Base-by-base conservation (phyloP, 2,113 vertebrate genomes). In the Mohoua ochrocephala region DNA sequence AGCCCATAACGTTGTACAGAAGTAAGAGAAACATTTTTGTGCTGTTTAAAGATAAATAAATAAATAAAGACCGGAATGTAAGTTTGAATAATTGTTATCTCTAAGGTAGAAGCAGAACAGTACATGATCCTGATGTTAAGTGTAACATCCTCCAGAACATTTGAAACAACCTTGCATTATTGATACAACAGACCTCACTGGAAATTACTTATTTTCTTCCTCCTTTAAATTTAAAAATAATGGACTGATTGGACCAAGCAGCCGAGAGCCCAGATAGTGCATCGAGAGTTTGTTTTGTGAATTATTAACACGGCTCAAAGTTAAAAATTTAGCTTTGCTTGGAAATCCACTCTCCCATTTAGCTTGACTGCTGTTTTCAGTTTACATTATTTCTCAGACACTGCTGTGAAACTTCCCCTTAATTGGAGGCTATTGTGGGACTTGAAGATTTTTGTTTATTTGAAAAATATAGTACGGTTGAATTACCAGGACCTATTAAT, bases 381-480 rank as follows among this genome's bases (percentile, higher is more conserved):
- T 96, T 94, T 94, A 95, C 80, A 94, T 92, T 96, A 92, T 94
- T 95, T 93, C 95, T 95, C 28, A 81, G 87, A 78, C 88, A 79
- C 88, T 82, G 92, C 86, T 95, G 93, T 79, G 95, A 94, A 96
- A 95, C 88, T 71, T 92, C 83, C 50, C 76, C 61, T 84, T 97
- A 96, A 95, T 94, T 96, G 95, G 81, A 91, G 86, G 86, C 80
- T 93, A 93, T 86, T 94, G 93, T 87, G 74, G 77, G 95, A 93
- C 87, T 85, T 93, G 69, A 96, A 94, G 92, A 94, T 96, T 97
- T 97, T 94, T 97, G 96, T 97, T 96, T 87, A 92, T 97, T 97
- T 95, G 95, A 96, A 97, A 97, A 97, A 96, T 94, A 97, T 6
- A 94, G 87, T 81, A 84, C 3, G 23, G 87, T 56, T 94, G 91